A percentile compares a stretch with the other conserved stretches of the same genome.
Evolutionary conservation across 64 coral and sea anemone genomes (phyloP).

Genomic region (Cladopsammia gracilis): DNA sequence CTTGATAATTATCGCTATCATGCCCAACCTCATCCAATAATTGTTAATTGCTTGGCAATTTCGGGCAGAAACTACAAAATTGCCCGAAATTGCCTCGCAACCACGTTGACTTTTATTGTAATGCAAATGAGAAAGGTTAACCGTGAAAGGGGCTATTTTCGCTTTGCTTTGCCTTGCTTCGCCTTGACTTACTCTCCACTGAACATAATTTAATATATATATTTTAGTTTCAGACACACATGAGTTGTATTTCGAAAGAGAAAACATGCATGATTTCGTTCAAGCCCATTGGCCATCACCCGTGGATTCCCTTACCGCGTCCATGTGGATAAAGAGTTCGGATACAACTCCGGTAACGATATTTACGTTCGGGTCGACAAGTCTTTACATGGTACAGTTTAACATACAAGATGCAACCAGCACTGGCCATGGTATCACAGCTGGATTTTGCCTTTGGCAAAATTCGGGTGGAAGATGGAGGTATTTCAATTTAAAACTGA

Average conservation of each 20-base stretch:
- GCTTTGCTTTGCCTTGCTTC: no score
- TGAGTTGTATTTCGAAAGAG: neutral
- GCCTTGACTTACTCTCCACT: no score
- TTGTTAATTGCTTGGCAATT: no score
- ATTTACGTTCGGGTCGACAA: neutral
- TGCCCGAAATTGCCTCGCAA: no score
- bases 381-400: neutral
- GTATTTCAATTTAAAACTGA: neutral
- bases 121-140: no score
- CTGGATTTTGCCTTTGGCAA: neutral
- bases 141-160: no score
- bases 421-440: neutral
- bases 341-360: neutral
- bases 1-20: no score
- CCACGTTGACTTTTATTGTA: no score
- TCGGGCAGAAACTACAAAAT: no score
- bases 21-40: no score
- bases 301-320: neutral
- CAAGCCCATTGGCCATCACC: neutral
- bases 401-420: neutral
- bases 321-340: slow-evolving; percentile 40
- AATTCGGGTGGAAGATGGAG: neutral
- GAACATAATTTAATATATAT: no score
- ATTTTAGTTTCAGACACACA: no score
- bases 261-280: neutral